Evolutionary conservation across 2,888 invertebrate genomes (phyloP), one percentile per base, ranked within the genome.

Genomic region (Macaria notata): DNA sequence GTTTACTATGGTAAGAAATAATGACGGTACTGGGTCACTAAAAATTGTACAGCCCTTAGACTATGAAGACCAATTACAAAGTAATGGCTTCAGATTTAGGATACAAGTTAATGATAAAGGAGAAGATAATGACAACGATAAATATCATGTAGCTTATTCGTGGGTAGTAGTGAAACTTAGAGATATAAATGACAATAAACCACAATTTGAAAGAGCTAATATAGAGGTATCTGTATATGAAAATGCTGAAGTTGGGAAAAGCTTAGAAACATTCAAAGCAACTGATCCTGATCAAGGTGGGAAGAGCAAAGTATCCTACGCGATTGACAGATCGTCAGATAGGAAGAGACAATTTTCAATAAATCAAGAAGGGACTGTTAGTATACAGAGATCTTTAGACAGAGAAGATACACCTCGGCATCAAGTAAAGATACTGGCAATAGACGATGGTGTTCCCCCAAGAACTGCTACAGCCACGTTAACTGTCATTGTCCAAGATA

Each of bases 181-280:
- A 61, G 99, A 99, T 83, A 97, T 97, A 71, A 99, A 99, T 92
- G 99, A 99, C 93, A 99, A 99, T 92, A 97, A 97, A 83, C 99
- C 99, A 4, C 96, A 96, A 76, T 98, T 98, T 81, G 98, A 98
- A 76, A 94, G 96, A 65, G 97, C 98, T 47, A 98, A 98, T 81
- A 98, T 98, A 71, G 98, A 97, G 89, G 96, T 96, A 4, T 95
- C 95, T 9, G 97, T 98, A 1, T 95, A 95, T 76, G 99, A 99
- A 86, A 98, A 98, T 82, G 97, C 98, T 3, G 95, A 96, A 78
- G 95, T 97, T 53, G 98, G 98, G 31, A 97, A 97, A 68, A 95
- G 95, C 66, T 90, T 99, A 70, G 98, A 98, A 84, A 97, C 96
- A 19, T 99, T 99, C 88, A 96, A 96, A 79, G 99, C 99, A 3